Evolutionary conservation across 2,888 invertebrate genomes (phyloP).

Genomic region (Crioceris asparagi): DNA sequence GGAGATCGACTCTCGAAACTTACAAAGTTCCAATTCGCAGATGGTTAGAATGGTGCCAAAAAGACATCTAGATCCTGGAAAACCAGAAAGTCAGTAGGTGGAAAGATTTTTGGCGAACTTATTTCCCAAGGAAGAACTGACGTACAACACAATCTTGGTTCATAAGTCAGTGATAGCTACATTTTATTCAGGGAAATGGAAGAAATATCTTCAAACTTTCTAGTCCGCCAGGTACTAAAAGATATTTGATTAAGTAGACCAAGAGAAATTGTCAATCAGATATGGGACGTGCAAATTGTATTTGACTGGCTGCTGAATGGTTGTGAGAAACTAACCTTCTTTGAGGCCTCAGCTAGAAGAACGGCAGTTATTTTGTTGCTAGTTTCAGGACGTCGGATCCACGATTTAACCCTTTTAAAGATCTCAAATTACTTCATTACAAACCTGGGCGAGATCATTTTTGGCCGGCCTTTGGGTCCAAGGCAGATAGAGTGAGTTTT

Average conservation of each 20-base stretch:
- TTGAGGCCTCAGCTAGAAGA: no score
- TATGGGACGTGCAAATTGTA: no score
- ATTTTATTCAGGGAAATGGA: no score
- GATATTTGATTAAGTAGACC: no score
- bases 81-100: conserved; percentile 5
- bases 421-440: conserved; percentile 2
- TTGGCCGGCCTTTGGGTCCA: conserved; percentile 7
- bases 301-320: no score
- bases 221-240: no score
- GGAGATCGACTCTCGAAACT: conserved; percentile 8
- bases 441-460: conserved; percentile 1
- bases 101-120: conserved; percentile 7
- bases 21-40: conserved; percentile 8
- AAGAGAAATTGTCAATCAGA: no score
- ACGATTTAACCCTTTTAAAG: conserved; percentile 7
- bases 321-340: no score
- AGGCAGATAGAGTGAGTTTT: conserved; percentile 1
- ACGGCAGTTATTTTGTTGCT: conserved; percentile 7
- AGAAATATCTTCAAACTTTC: no score
- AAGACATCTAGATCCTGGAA: neutral
- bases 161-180: conserved; percentile 11
- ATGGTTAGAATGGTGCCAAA: conserved; percentile 8
- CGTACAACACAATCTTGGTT: conserved; percentile 7
- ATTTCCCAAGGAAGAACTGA: conserved; percentile 4
- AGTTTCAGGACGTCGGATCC: conserved; percentile 7